These are phyloP conservation scores for Eremophila alpestris DNA, from an alignment of 2,797 vertebrate species.

Conservation along the genomic window DNA sequence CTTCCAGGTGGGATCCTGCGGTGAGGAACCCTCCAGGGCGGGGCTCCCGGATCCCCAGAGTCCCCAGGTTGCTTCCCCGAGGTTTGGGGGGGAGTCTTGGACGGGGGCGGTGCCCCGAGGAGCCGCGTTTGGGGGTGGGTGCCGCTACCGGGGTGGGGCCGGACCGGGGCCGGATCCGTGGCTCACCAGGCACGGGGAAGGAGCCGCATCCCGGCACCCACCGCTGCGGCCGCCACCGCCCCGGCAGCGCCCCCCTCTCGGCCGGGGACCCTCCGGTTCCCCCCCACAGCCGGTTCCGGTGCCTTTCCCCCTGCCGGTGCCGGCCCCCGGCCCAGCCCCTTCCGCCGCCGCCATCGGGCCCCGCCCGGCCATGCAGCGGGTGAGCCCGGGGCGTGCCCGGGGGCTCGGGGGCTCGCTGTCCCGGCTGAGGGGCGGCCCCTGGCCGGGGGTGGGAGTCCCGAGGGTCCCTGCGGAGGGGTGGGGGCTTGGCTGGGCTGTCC, in stretches of 20 bases:
- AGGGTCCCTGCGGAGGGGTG: too few species aligned
- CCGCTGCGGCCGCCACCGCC: background rate
- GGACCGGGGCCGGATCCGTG: too few species aligned
- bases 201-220: too few species aligned
- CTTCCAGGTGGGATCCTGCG: fast-evolving
- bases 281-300: background rate
- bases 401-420: background rate
- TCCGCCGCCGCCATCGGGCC: background rate
- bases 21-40: background rate
- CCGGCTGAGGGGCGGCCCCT: background rate
- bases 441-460: background rate
- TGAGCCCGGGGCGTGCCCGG: background rate
- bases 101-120: background rate
- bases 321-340: background rate
- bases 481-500: too few species aligned
- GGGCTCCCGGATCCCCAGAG: too few species aligned
- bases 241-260: background rate
- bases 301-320: background rate
- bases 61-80: background rate
- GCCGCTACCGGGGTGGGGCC: background rate
- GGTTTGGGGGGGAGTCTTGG: background rate
- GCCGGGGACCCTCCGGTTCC: too few species aligned
- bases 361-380: background rate
- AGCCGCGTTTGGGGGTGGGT: background rate
- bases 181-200: background rate